Evolutionary conservation across 2,888 invertebrate genomes (phyloP).

Genomic region (Platycheirus rosarum): DNA sequence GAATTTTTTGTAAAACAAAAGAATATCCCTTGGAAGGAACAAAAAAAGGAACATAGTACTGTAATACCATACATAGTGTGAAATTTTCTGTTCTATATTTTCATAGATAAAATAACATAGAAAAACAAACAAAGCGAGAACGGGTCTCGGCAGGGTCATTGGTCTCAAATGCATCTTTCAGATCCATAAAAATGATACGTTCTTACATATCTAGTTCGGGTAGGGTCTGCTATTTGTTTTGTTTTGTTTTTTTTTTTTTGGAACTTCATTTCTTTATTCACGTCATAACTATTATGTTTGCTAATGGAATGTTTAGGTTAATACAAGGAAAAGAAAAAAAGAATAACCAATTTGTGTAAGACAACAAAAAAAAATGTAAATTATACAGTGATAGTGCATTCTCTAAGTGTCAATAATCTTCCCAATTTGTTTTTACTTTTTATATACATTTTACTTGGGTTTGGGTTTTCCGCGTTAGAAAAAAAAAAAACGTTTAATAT

Average conservation of each 20-base stretch:
- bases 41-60: conserved; percentile 50
- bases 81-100: conserved; percentile 69
- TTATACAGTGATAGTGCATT: conserved; percentile 66
- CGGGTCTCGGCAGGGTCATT: conserved; percentile 45
- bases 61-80: conserved; percentile 58
- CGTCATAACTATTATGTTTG: conserved; percentile 6
- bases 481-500: conserved; percentile 37
- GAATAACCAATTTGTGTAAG: conserved; percentile 31
- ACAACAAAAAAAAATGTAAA: conserved; percentile 16
- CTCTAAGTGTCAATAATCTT: conserved; percentile 71
- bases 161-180: conserved; percentile 42
- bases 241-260: conserved; percentile 4
- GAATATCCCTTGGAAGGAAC: conserved; percentile 45
- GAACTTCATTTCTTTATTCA: conserved; percentile 11
- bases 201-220: conserved; percentile 64
- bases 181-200: conserved; percentile 23
- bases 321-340: conserved; percentile 11
- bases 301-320: conserved; percentile 25
- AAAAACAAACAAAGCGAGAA: conserved; percentile 31
- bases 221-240: conserved; percentile 47
- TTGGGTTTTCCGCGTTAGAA: conserved; percentile 48
- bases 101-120: conserved; percentile 63
- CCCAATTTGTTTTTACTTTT: conserved; percentile 51
- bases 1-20: conserved; percentile 73
- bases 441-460: conserved; percentile 37